Base-by-base conservation (phyloP, 2,888 invertebrate species). In the Callyntrura guangdongensis region DNA sequence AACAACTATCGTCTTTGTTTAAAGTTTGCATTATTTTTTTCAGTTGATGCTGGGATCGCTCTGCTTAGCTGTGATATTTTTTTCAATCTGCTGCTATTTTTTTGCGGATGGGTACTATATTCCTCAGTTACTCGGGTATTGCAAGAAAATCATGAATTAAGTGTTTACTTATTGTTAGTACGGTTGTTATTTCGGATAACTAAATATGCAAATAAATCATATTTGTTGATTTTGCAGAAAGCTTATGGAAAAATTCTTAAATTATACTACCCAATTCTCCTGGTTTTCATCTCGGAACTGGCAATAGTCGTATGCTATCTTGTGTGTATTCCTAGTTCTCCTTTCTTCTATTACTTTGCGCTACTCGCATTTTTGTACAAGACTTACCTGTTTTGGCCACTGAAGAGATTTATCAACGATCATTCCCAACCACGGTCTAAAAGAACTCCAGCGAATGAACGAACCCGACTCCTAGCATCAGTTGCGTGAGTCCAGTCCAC, bases 341-440 rank as follows among this genome's bases (percentile, higher is more conserved):
- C 92, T 0, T 92, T 84, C 61, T 91, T 89, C 83, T 91, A 89
- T 72, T 92, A 91, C 69, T 92, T 91, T 53, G 72, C 83, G 5
- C 45, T 85, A 3, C 20, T 91, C 61, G 59, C 83, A 20, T 74
- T 89, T 27, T 20, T 87, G 17, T 92, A 81, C 84, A 91, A 91
- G 72, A 61, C 27, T 11, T 92, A 61, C 64, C 59, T 92, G 14
- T 91, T 92, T 25, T 92, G 92, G 92, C 92, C 92, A 11, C 47
- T 92, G 27, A 91, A 89, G 45, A 74, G 59, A 64, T 92, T 90
- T 56, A 84, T 92, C 14, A 84, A 91, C 56, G 91, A 92, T 20
- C 72, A 86, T 49, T 90, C 86, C n/a, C 67, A 69, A 36, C 91
- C 74, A 27, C 91, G 20, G 1, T 69, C 22, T 6, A 45, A 61